Evolutionary conservation across 2,113 vertebrate species (phyloP), one percentile per base, ranked within the genome.

Genomic region (Platysteira castanea): DNA sequence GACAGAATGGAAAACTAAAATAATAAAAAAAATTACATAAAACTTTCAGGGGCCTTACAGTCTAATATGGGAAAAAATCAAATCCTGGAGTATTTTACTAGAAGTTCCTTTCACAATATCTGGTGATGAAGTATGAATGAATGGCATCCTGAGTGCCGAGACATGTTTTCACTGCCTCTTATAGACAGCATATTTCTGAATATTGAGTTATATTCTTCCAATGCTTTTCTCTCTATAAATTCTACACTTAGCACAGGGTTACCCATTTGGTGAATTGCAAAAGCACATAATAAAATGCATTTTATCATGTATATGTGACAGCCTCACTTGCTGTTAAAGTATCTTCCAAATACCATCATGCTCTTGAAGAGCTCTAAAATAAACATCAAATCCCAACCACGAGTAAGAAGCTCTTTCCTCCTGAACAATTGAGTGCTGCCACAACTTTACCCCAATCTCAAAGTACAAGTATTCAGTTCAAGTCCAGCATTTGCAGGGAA

Each of bases 261-360:
- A 90, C 87, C 87, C 90, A 85, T 95, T 95, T 93, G 87, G 87
- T 74, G 95, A 93, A 94, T 54, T 95, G 94, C 93, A 94, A 86
- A 88, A 94, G 78, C 75, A 86, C 39, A 52, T 77, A 46, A 94
- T 94, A 93, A 96, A 96, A 94, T 64, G 90, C 75, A 83, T 91
- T 96, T 90, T 77, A 83, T 96, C 93, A 96, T 77, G 59, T 83
- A 74, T 91, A 96, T 96, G 84, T 96, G 95, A 93, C 96, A 97
- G 78, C 50, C 42, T 83, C 78, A 54, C 93, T 93, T 59, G 91
- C 95, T 80, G 47, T 80, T 95, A 47, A 93, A 94, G 90, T 79
- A 91, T 93, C 87, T 94, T 91, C 71, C 89, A 85, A 91, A 94
- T 57, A 91, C 84, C 77, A 54, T 70, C 33, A 8, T 44, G 84